Evolutionary conservation across 2,888 invertebrate species (phyloP).

Genomic region (Machimus atricapillus): DNA sequence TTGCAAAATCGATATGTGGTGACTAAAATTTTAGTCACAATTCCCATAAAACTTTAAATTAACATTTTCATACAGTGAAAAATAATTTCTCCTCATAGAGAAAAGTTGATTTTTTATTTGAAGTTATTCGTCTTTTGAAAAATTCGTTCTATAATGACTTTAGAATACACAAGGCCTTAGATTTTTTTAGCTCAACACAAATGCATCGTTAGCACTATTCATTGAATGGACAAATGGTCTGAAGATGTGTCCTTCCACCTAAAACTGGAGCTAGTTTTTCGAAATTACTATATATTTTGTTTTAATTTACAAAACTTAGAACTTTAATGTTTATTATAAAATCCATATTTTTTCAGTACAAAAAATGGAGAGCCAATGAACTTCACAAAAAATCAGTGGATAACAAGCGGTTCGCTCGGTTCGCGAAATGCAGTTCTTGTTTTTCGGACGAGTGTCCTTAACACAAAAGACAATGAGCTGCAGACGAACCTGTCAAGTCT

Average conservation of each 20-base stretch:
- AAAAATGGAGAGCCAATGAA: neutral
- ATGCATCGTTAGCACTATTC: neutral
- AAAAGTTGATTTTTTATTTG: too few relatives aligned
- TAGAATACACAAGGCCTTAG: neutral
- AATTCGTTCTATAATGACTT: neutral
- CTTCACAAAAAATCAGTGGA: constrained; percentile 59
- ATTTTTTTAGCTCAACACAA: neutral
- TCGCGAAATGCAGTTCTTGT: constrained; percentile 71
- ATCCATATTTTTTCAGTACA: neutral
- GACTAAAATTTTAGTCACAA: too few relatives aligned
- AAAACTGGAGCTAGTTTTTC: neutral
- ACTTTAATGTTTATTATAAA: neutral
- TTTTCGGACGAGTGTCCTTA: constrained; percentile 69
- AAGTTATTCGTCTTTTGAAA: too few relatives aligned
- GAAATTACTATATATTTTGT: neutral
- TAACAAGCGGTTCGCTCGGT: constrained; percentile 69
- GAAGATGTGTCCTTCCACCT: neutral
- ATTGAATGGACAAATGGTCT: neutral
- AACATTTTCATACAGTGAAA: too few relatives aligned
- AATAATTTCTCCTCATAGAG: too few relatives aligned
- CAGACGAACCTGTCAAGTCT: neutral
- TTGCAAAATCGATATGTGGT: too few relatives aligned
- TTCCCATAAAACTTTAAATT: too few relatives aligned
- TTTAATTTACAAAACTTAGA: neutral
- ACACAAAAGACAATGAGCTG: constrained; percentile 54